A percentile compares a stretch with the other conserved stretches of the same genome.
Conservation (phyloP, 2,888 invertebrate genomes). For the Ceramica pisi region DNA sequence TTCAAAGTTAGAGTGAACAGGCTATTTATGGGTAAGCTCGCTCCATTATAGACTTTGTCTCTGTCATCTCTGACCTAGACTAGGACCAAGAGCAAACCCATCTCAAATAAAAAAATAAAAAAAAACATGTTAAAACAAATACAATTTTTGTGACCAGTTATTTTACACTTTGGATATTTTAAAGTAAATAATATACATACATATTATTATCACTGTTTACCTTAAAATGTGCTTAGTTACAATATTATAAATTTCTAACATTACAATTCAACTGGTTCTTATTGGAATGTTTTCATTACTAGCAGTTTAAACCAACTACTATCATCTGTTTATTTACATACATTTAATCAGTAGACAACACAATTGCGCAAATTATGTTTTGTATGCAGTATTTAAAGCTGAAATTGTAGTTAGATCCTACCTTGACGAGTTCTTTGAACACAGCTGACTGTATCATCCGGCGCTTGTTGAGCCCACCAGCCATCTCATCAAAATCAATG, state of each 20-base stretch:
- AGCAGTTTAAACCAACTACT: background rate
- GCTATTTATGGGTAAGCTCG: too few species aligned
- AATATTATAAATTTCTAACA: background rate
- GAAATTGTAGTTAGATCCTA: conserved; percentile 77
- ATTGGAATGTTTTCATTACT: background rate
- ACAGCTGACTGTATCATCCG: conserved; percentile 99
- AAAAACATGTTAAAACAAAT: too few species aligned
- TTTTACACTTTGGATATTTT: background rate
- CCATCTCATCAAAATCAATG: conserved; percentile 99
- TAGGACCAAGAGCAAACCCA: too few species aligned
- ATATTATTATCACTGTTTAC: too few species aligned
- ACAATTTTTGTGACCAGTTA: too few species aligned
- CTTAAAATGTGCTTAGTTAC: too few species aligned
- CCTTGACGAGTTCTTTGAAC: conserved; percentile 99
- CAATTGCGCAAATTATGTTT: background rate
- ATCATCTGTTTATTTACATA: background rate
- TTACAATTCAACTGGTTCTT: background rate
- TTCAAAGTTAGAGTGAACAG: too few species aligned
- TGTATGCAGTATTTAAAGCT: background rate
- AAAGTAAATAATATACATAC: background rate
- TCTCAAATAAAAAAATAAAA: too few species aligned
- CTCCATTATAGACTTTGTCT: too few species aligned
- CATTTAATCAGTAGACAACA: background rate
- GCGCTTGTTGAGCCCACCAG: conserved; percentile 99
- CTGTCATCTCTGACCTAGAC: too few species aligned